A percentile compares a stretch with the other conserved stretches of the same genome.
Conservation (phyloP, 2,888 invertebrate genomes). For the Drosophila siamana region DNA sequence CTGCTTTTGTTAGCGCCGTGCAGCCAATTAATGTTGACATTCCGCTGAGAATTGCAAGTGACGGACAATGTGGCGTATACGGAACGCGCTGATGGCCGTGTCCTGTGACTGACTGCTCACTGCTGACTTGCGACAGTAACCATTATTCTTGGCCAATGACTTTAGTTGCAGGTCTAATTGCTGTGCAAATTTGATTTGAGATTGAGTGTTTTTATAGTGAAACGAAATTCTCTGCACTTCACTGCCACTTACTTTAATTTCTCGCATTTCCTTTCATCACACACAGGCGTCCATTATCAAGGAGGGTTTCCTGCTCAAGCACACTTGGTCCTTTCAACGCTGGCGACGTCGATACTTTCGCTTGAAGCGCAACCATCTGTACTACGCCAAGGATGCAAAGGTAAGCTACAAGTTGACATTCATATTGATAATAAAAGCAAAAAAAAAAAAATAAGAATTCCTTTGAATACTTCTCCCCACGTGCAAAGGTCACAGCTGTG, state of each 20-base stretch:
- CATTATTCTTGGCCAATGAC: constrained; percentile 40
- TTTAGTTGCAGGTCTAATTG: constrained; percentile 38
- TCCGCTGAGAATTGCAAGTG: constrained; percentile 50
- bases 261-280: constrained; percentile 1
- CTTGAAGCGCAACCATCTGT: constrained; percentile 92
- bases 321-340: constrained; percentile 93
- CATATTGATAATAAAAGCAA: not conserved
- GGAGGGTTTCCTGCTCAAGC: constrained; percentile 94
- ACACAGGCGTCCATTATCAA: constrained; percentile 88
- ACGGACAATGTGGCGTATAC: constrained; percentile 23
- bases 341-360: constrained; percentile 94
- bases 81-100: constrained; percentile 16
- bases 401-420: constrained; percentile 86
- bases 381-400: constrained; percentile 95
- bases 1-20: constrained; percentile 55
- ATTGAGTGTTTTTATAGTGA: constrained; percentile 22
- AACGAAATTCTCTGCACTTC: constrained; percentile 15
- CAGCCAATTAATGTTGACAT: constrained; percentile 71
- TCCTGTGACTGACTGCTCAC: constrained; percentile 16
- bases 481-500: not conserved
- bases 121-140: constrained; percentile 17
- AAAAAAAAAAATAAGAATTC: not conserved
- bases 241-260: constrained; percentile 26
- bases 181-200: constrained; percentile 26
- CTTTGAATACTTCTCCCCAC: not conserved